Conservation (phyloP, 2,113 vertebrate species). For the Oxyura jamaicensis region DNA sequence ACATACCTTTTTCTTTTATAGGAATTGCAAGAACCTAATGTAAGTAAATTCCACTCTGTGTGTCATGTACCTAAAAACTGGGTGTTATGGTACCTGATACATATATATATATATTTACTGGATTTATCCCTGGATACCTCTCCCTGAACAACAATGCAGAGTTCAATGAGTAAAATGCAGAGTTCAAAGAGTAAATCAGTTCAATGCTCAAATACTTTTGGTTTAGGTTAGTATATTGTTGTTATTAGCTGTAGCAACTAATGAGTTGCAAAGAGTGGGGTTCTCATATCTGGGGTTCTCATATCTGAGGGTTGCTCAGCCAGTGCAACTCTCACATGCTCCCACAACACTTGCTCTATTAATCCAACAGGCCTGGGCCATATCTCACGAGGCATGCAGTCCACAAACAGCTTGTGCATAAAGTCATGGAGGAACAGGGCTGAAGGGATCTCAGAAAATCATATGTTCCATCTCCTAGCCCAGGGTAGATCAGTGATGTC, state of each 20-base stretch:
- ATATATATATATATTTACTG: not conserved
- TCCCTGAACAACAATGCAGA: not conserved
- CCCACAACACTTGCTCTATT: not conserved
- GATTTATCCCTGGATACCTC: not conserved
- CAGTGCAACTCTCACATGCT: not conserved
- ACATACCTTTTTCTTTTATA: not conserved
- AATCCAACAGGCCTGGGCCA: accelerated
- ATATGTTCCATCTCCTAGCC: not conserved
- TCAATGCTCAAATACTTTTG: not conserved
- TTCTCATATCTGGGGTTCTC: not conserved
- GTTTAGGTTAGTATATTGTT: not conserved
- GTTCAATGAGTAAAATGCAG: no score
- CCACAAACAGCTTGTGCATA: not conserved
- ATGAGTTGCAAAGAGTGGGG: not conserved
- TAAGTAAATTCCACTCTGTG: not conserved
- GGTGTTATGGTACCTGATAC: not conserved
- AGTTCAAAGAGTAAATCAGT: no score
- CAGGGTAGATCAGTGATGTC: accelerated
- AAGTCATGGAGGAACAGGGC: not conserved
- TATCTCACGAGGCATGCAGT: not conserved
- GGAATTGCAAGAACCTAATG: not conserved
- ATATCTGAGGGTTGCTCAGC: not conserved
- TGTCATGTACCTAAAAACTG: not conserved
- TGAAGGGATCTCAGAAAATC: not conserved
- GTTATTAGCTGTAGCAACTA: not conserved